A percentile compares a stretch with the other conserved stretches of the same genome.
These are phyloP conservation scores for Blomia tropicalis DNA, from an alignment of 2,888 invertebrate species.

Conservation along the genomic window DNA sequence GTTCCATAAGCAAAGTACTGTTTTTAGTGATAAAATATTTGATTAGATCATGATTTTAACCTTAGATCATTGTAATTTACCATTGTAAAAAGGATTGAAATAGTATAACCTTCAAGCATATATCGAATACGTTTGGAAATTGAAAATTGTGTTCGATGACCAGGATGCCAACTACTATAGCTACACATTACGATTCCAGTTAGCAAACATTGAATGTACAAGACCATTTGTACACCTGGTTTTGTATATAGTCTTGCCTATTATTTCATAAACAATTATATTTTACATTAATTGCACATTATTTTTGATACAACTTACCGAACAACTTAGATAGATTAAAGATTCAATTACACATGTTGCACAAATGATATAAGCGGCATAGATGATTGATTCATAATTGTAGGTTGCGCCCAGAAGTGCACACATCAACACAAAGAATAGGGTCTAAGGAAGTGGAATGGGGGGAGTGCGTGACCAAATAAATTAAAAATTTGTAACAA, in stretches of 20 bases:
- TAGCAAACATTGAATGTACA: no score
- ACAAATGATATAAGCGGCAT: not conserved
- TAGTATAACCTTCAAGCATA: not conserved
- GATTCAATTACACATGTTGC: not conserved
- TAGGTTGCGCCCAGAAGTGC: not conserved
- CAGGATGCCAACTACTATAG: no score
- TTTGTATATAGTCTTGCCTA: no score
- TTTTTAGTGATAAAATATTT: not conserved
- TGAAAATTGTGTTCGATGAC: no score
- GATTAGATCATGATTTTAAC: not conserved
- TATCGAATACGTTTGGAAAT: no score
- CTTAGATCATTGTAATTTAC: not conserved
- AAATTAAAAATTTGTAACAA: no score
- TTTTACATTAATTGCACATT: no score
- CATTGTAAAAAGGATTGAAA: not conserved
- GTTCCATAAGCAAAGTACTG: not conserved
- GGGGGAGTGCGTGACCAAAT: no score
- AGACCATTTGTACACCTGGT: no score
- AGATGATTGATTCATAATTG: not conserved
- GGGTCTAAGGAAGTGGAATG: not conserved
- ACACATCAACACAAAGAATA: not conserved
- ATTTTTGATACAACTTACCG: no score
- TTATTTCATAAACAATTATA: no score
- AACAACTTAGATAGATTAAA: not conserved
- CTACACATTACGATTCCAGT: no score